These are phyloP conservation scores for Acholoe squamosa DNA, from an alignment of 2,888 invertebrate genomes.

Conservation along the genomic window DNA sequence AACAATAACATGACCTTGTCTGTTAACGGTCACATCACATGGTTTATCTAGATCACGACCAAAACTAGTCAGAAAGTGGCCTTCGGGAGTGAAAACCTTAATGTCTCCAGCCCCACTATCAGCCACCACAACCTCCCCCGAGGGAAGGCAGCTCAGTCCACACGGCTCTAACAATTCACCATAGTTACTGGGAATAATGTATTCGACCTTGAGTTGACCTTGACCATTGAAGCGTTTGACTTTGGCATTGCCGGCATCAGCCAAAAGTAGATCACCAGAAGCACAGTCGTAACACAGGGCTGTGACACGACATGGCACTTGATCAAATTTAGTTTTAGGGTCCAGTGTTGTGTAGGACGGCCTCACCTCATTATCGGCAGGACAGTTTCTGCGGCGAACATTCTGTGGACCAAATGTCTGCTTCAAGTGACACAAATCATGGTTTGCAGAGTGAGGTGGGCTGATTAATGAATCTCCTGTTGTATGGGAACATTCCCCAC, in stretches of 20 bases:
- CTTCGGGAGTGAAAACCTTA: conserved; percentile 48
- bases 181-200: conserved; percentile 18
- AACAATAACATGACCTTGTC: conserved; percentile 43
- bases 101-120: conserved; percentile 31
- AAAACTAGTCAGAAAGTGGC: conserved; percentile 24
- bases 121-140: conserved; percentile 40
- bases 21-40: conserved; percentile 17
- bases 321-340: conserved; percentile 46
- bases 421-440: conserved; percentile 22
- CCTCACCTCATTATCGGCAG: background rate
- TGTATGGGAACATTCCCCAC: conserved; percentile 15
- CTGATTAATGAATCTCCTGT: conserved; percentile 7
- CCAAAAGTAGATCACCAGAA: background rate
- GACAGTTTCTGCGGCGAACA: conserved; percentile 22
- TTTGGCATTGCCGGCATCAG: conserved; percentile 53
- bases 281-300: conserved; percentile 21
- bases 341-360: background rate
- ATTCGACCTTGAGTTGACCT: conserved; percentile 56
- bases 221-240: conserved; percentile 13
- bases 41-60: conserved; percentile 29
- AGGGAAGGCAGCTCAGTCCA: background rate
- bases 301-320: conserved; percentile 8
- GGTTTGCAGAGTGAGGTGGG: conserved; percentile 2
- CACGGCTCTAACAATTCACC: background rate
- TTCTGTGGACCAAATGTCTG: conserved; percentile 49